Conservation (phyloP, 2,797 vertebrate species). For the Mionectes olivaceus region DNA sequence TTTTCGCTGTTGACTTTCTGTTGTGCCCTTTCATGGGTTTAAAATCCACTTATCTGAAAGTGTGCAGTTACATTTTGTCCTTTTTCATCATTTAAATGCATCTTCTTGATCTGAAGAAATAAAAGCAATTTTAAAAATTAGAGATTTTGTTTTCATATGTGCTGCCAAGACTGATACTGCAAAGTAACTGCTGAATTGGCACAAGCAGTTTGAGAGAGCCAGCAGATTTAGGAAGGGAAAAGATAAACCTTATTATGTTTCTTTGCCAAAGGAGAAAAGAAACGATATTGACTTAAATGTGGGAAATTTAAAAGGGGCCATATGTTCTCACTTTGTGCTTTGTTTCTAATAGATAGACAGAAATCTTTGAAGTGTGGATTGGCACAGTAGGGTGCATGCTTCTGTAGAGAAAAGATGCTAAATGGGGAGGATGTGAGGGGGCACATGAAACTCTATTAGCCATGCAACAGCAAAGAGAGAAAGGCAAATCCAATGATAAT, state of each 20-base stretch:
- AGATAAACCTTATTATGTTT: constrained; percentile 81
- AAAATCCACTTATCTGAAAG: constrained; percentile 60
- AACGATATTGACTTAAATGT: constrained; percentile 90
- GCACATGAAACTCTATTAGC: constrained; percentile 91
- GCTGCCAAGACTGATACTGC: constrained; percentile 61
- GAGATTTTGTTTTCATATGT: constrained; percentile 58
- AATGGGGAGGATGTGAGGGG: constrained; percentile 87
- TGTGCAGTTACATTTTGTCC: constrained; percentile 41
- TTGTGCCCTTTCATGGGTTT: constrained; percentile 52
- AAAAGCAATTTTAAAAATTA: constrained; percentile 46
- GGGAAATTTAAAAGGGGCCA: constrained; percentile 90
- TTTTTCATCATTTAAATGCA: constrained; percentile 31
- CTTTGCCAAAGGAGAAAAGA: constrained; percentile 82
- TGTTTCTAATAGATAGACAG: constrained; percentile 93
- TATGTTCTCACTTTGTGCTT: constrained; percentile 91
- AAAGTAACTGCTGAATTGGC: constrained; percentile 70
- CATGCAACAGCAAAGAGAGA: constrained; percentile 89
- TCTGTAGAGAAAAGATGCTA: constrained; percentile 92
- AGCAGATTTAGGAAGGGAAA: constrained; percentile 75
- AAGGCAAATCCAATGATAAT: constrained; percentile 98
- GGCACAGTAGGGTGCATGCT: constrained; percentile 92
- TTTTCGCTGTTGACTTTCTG: constrained; percentile 43
- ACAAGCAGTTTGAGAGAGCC: constrained; percentile 67
- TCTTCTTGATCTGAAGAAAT: constrained; percentile 57
- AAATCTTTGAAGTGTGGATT: constrained; percentile 96